These are phyloP conservation scores for Mobula birostris DNA, from an alignment of 2,113 vertebrate genomes.

Conservation along the genomic window DNA sequence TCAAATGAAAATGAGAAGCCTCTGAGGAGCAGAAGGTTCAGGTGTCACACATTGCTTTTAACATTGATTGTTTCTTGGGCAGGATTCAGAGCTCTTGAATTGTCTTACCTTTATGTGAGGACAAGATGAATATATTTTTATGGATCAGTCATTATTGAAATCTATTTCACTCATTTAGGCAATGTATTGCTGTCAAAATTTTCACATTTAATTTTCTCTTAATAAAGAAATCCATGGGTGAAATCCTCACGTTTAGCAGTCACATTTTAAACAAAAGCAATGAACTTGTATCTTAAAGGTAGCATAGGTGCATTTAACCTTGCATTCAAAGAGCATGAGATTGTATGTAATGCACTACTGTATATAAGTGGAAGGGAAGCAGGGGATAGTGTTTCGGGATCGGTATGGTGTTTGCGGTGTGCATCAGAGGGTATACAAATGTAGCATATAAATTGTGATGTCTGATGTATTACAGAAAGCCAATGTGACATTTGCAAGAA, in stretches of 20 bases:
- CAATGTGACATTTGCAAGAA: neutral
- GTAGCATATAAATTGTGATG: neutral
- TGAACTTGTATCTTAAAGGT: neutral
- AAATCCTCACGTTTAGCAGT: neutral
- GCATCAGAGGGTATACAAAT: neutral
- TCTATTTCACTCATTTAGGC: neutral
- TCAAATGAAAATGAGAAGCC: constrained; percentile 48
- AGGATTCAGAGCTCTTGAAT: constrained; percentile 46
- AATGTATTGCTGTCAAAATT: neutral
- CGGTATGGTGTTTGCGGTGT: neutral
- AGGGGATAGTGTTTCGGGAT: too few species aligned
- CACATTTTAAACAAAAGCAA: neutral
- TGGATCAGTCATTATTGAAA: neutral
- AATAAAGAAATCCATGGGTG: too few species aligned
- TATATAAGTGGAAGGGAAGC: neutral
- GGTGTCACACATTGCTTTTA: constrained; percentile 44
- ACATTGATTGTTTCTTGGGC: constrained; percentile 44
- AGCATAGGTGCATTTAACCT: neutral
- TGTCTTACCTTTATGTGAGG: constrained; percentile 49
- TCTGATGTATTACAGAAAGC: neutral
- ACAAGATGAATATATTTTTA: constrained; percentile 48
- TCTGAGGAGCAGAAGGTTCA: constrained; percentile 52
- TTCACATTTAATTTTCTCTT: neutral
- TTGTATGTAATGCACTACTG: neutral
- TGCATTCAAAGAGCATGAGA: neutral